phyloP scores from a whole-genome alignment of 2,888 invertebrate genomes.

The Dolichomitus sp. region DNA sequence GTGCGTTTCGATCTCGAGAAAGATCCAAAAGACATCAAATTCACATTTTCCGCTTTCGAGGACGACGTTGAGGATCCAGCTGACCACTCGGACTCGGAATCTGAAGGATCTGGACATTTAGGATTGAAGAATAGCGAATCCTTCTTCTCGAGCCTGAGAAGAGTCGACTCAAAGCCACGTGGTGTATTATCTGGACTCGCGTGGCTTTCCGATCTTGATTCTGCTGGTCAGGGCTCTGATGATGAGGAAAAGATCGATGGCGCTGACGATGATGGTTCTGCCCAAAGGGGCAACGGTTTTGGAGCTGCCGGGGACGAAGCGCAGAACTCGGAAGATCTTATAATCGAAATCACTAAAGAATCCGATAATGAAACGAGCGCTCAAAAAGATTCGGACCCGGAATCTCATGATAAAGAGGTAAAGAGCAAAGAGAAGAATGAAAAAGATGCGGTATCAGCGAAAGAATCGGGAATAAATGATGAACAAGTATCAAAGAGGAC shows the following conservation, averaged over 20 bases:
- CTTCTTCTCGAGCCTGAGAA: slow-evolving; percentile 25
- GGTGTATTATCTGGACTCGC: slow-evolving; percentile 20
- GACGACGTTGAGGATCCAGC: slow-evolving; percentile 76
- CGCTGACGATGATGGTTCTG: neutral
- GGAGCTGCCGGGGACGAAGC: neutral
- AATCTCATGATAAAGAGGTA: neutral
- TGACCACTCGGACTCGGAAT: slow-evolving; percentile 74
- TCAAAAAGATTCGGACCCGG: slow-evolving; percentile 29
- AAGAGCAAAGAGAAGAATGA: neutral
- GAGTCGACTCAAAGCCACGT: slow-evolving; percentile 32
- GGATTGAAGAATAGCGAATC: slow-evolving; percentile 25
- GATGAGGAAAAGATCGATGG: neutral
- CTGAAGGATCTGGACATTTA: slow-evolving; percentile 66
- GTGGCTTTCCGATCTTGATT: slow-evolving; percentile 27
- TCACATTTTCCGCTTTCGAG: slow-evolving; percentile 80
- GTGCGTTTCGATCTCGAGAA: slow-evolving; percentile 90
- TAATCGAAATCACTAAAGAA: neutral
- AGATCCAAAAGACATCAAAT: slow-evolving; percentile 84
- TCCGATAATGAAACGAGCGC: slow-evolving; percentile 3
- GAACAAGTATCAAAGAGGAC: slow-evolving; percentile 60
- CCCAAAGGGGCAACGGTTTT: neutral
- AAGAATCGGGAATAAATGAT: slow-evolving; percentile 21
- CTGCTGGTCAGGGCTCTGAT: slow-evolving; percentile 11
- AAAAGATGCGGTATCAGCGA: slow-evolving; percentile 4
- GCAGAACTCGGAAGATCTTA: neutral